A percentile compares a stretch with the other conserved stretches of the same genome.
Evolutionary conservation across 2,888 invertebrate species (phyloP).

Genomic region (Cryptocephalus moraei): DNA sequence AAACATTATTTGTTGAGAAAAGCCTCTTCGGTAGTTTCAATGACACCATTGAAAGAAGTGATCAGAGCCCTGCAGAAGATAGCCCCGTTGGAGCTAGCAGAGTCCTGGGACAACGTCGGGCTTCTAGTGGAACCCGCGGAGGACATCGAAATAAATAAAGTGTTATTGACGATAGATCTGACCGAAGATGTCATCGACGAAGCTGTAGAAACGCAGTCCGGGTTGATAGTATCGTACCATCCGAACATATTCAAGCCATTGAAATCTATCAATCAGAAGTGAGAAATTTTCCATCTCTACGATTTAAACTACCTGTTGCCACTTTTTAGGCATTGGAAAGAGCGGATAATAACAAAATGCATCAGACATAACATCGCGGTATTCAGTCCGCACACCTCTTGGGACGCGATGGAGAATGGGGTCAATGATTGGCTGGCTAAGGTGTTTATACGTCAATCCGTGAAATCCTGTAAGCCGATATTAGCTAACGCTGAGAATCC

Average conservation of each 20-base stretch:
- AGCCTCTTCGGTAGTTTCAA: too few relatives aligned
- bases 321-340: constrained; percentile 57
- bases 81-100: constrained; percentile 63
- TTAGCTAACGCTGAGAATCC: constrained; percentile 33
- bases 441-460: constrained; percentile 44
- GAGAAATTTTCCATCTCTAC: constrained; percentile 17
- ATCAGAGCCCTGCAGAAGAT: constrained; percentile 53
- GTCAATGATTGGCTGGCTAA: constrained; percentile 89
- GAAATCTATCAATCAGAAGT: constrained; percentile 73
- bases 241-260: constrained; percentile 87
- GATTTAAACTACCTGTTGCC: neutral
- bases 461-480: constrained; percentile 19
- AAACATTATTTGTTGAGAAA: too few relatives aligned
- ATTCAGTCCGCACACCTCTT: constrained; percentile 88
- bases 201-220: constrained; percentile 55
- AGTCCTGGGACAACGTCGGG: constrained; percentile 93
- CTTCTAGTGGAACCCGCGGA: constrained; percentile 69
- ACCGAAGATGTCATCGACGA: constrained; percentile 81
- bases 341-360: constrained; percentile 68
- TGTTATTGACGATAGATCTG: constrained; percentile 85
- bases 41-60: constrained; percentile 7
- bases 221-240: constrained; percentile 87
- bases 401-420: constrained; percentile 75
- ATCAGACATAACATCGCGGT: constrained; percentile 77
- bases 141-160: constrained; percentile 44